Conservation (phyloP, 2,113 vertebrate genomes). For the Sinocyclocheilus maitianheensis region DNA sequence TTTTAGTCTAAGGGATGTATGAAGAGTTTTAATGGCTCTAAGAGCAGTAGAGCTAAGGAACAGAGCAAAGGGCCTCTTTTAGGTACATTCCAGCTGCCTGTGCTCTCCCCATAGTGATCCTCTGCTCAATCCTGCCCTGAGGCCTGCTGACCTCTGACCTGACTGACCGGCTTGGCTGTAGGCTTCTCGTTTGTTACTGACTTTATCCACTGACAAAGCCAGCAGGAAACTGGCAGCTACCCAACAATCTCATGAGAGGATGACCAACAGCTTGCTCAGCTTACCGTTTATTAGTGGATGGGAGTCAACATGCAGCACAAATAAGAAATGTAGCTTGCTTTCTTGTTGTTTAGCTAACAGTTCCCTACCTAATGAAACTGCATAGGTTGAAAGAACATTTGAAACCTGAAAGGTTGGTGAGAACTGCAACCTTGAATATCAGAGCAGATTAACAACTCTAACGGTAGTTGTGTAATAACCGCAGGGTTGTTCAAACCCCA, state of each 20-base stretch:
- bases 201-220: constrained; percentile 83
- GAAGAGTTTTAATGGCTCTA: constrained; percentile 66
- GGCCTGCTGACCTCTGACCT: constrained; percentile 78
- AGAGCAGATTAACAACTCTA: constrained; percentile 68
- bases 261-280: constrained; percentile 87
- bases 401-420: constrained; percentile 75
- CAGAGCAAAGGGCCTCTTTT: constrained; percentile 67
- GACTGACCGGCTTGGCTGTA: constrained; percentile 81
- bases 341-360: constrained; percentile 54
- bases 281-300: constrained; percentile 83
- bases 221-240: constrained; percentile 81
- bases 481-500: not conserved
- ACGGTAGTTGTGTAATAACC: constrained; percentile 36
- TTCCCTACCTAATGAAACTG: constrained; percentile 69
- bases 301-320: constrained; percentile 56
- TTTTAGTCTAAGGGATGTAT: constrained; percentile 67
- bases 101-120: constrained; percentile 69
- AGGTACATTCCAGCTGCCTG: constrained; percentile 72
- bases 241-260: constrained; percentile 85
- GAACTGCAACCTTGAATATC: constrained; percentile 76
- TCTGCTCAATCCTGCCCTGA: constrained; percentile 76
- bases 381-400: constrained; percentile 49
- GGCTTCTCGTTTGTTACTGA: constrained; percentile 87
- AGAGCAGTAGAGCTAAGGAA: constrained; percentile 53
- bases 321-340: constrained; percentile 63